phyloP scores from a whole-genome alignment of 2,797 vertebrate genomes.

The Nannoperca obscura region DNA sequence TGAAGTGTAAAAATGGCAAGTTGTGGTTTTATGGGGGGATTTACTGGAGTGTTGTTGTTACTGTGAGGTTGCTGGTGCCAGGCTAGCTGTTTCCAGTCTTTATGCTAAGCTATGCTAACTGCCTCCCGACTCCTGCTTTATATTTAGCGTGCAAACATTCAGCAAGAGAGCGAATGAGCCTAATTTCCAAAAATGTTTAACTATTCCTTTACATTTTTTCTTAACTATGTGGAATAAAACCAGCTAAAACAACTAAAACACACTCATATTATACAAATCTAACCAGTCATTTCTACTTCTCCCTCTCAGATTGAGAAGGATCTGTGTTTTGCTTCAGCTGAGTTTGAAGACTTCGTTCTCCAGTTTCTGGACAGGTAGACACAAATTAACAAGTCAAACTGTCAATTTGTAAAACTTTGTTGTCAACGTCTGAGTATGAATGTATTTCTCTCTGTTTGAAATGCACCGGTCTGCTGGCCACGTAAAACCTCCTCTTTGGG shows the following conservation, averaged over 20 bases:
- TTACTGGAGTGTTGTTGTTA: not conserved
- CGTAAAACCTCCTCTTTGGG: constrained; percentile 31
- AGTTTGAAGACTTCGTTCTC: constrained; percentile 98
- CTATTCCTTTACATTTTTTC: not conserved
- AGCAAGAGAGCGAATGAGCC: rapidly evolving
- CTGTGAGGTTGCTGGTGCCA: not conserved
- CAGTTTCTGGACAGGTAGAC: constrained; percentile 97
- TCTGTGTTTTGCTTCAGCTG: constrained; percentile 95
- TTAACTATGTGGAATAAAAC: not conserved
- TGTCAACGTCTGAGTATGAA: constrained; percentile 47
- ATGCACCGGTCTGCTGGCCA: constrained; percentile 39
- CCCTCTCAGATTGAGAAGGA: constrained; percentile 86
- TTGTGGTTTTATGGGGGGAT: no score
- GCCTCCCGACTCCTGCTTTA: not conserved
- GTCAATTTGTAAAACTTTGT: constrained; percentile 59
- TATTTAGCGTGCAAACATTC: not conserved
- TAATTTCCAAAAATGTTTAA: constrained; percentile 8
- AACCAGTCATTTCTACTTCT: constrained; percentile 32
- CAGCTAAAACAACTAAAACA: constrained; percentile 1
- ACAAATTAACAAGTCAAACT: constrained; percentile 65
- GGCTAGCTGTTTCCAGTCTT: not conserved
- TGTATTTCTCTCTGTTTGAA: constrained; percentile 57
- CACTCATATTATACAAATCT: constrained; percentile 5
- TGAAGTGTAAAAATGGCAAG: constrained; percentile 9
- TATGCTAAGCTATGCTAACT: not conserved